Conservation (phyloP, 2,888 invertebrate genomes). For the Mimumesa dahlbomi region DNA sequence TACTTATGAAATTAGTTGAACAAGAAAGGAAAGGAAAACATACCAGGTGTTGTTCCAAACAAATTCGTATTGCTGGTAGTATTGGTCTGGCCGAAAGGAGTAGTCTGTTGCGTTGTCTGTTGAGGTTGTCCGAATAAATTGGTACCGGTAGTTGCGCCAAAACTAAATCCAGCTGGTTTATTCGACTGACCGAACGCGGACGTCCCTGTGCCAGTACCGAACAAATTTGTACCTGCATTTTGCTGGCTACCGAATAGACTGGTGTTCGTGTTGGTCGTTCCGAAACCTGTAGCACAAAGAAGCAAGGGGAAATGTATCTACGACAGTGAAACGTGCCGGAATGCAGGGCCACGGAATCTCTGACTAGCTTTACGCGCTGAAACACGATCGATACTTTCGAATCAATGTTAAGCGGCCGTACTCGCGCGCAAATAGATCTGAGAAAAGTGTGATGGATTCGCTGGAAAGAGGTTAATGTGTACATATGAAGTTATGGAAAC, state of each 20-base stretch:
- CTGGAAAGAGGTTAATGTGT: too few species aligned
- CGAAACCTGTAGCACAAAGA: conserved; percentile 69
- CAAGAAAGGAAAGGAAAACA: not conserved
- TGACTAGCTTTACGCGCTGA: too few species aligned
- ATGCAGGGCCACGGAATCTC: too few species aligned
- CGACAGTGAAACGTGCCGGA: not conserved
- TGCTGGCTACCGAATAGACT: conserved; percentile 81
- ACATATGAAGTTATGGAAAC: too few species aligned
- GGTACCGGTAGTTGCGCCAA: conserved; percentile 82
- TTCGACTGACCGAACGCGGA: conserved; percentile 85
- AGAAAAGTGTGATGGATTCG: too few species aligned
- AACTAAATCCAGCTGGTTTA: conserved; percentile 84
- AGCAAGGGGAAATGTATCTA: conserved; percentile 2
- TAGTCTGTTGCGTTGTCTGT: conserved; percentile 76
- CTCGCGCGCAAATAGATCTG: too few species aligned
- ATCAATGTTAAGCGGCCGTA: too few species aligned
- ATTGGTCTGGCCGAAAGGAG: conserved; percentile 81
- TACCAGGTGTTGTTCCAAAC: conserved; percentile 77
- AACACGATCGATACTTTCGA: too few species aligned
- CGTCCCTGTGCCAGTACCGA: conserved; percentile 82
- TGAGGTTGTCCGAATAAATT: conserved; percentile 85
- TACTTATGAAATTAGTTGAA: too few species aligned
- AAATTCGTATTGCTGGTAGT: conserved; percentile 80
- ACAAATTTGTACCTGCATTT: conserved; percentile 83
- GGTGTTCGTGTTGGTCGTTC: conserved; percentile 76